Conservation (phyloP, 2,888 invertebrate genomes). For the Synergus gifuensis region DNA sequence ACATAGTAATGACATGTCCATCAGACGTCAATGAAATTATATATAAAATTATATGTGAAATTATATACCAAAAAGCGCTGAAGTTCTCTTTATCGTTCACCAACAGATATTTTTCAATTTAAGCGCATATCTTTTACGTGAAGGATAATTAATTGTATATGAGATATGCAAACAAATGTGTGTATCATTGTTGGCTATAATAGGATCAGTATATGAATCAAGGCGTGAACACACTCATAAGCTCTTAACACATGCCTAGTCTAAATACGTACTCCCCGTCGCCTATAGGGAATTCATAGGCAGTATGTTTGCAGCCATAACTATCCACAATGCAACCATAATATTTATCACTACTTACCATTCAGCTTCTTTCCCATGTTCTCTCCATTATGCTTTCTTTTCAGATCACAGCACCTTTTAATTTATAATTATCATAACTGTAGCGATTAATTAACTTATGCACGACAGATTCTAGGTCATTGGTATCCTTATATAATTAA, state of each 20-base stretch:
- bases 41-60: neutral
- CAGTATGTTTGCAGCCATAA: constrained; percentile 9
- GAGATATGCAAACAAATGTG: constrained; percentile 22
- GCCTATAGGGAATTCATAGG: constrained; percentile 15
- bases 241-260: constrained; percentile 2
- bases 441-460: constrained; percentile 17
- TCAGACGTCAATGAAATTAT: neutral
- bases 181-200: constrained; percentile 35
- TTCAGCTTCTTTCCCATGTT: constrained; percentile 15
- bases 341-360: constrained; percentile 24
- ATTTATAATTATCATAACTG: constrained; percentile 10
- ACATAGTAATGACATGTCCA: neutral
- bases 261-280: constrained; percentile 17
- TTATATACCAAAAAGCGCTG: neutral
- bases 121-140: too few species aligned
- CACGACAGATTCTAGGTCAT: constrained; percentile 24
- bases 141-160: too few species aligned
- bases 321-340: constrained; percentile 8
- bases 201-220: constrained; percentile 37
- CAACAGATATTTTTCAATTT: neutral
- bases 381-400: constrained; percentile 19
- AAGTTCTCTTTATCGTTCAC: neutral
- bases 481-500: constrained; percentile 12
- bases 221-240: constrained; percentile 29
- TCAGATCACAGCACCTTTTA: constrained; percentile 9